A percentile compares a stretch with the other conserved stretches of the same genome.
Evolutionary conservation across 2,113 vertebrate genomes (phyloP).

Genomic region (Centropus unirufus): DNA sequence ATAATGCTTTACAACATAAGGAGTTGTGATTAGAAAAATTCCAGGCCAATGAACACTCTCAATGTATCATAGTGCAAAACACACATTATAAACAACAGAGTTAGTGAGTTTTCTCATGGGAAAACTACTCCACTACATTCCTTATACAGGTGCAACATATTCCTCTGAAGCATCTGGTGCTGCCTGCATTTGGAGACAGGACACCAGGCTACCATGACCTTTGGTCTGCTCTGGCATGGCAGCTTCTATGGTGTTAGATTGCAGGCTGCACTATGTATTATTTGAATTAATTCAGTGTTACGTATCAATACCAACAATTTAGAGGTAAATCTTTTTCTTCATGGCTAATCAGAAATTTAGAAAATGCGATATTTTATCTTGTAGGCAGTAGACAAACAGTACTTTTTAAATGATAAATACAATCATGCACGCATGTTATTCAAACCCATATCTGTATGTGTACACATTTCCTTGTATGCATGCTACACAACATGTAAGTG

Average conservation of each 20-base stretch:
- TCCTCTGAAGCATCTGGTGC: not conserved
- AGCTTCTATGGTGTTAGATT: not conserved
- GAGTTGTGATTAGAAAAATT: not conserved
- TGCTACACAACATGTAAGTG: not conserved
- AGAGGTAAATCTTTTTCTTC: not conserved
- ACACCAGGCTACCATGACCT: not conserved
- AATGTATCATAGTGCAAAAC: not conserved
- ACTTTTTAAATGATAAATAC: not conserved
- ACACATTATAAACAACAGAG: not conserved
- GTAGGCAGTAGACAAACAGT: not conserved
- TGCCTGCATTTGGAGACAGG: not conserved
- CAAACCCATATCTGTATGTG: not conserved
- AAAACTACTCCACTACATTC: not conserved
- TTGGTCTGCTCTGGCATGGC: not conserved
- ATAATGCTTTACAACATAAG: not conserved
- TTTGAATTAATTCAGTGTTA: not conserved
- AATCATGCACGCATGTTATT: not conserved
- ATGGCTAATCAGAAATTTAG: not conserved
- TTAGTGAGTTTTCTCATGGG: not conserved
- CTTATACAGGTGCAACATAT: not conserved
- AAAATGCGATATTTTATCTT: not conserved
- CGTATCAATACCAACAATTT: not conserved
- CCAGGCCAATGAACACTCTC: not conserved
- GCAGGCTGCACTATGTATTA: not conserved
- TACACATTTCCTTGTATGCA: not conserved